Evolutionary conservation across 2,888 invertebrate species (phyloP), one percentile per base, ranked within the genome.

Genomic region (Stenchaetothrips biformis): DNA sequence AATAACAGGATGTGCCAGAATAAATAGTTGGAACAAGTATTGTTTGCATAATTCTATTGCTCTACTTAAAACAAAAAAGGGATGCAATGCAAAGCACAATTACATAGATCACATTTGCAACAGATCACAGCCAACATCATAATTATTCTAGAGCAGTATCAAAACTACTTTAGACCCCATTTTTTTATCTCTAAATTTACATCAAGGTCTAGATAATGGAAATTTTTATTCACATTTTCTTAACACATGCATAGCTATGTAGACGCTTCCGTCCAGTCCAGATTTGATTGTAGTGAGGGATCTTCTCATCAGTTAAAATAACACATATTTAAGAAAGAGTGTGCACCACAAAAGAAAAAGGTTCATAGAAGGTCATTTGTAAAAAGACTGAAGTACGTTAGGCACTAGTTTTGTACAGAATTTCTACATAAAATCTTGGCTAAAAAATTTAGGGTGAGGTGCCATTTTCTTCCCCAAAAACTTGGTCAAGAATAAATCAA

Each of bases 101-200:
- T 74, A 74, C 67, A 74, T 74, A 74, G 67, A 74, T 74, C 67
- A 74, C 67, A 74, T 74, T 74, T 74, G 21, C 25, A 74, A 74
- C 67, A 74, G 67, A 74, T 74, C 67, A 74, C 67, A 74, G 67
- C 67, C 67, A 74, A 74, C 67, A 74, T 74, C 67, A 21, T 74
- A 1, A 25, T 25, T 74, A 21, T 74, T 74, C 9, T 25, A 21
- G 25, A 25, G 67, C 25, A 7, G 21, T 74, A 11, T 25, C 21
- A 25, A 25, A 25, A 74, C 21, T 11, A 1, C 7, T 25, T 25
- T 7, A 21, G 25, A 74, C 21, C 9, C 8, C 11, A 21, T 4
- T 74, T 1, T 2, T 53, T 13, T 74, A 7, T 2, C 67, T 21
- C n/a, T n/a, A 25, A 74, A 74, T 25, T 25, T 21, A 25, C 21